These are phyloP conservation scores for Labeo catla DNA, from an alignment of 2,113 vertebrate species.

Conservation along the genomic window DNA sequence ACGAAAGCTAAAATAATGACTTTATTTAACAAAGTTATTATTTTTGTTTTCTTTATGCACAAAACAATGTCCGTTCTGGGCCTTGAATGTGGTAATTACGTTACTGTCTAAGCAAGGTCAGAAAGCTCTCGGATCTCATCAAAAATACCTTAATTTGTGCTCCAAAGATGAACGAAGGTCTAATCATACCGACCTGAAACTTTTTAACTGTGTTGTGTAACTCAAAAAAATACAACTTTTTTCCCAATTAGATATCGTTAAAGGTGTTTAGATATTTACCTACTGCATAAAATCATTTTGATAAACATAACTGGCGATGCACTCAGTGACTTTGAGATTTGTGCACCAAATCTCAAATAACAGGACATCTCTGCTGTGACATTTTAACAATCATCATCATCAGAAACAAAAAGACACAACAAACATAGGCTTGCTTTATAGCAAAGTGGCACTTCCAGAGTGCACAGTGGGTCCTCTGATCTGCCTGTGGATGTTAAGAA, in stretches of 20 bases:
- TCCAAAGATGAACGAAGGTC: no score
- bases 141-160: no score
- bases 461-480: slow-evolving; percentile 44
- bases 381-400: slow-evolving; percentile 14
- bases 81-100: no score
- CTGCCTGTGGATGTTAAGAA: slow-evolving; percentile 67
- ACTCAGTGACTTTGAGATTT: background rate
- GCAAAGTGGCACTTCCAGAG: background rate
- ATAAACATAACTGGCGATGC: background rate
- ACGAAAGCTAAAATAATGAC: no score
- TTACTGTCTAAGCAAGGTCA: no score
- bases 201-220: no score
- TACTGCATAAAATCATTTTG: background rate
- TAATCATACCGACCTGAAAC: no score
- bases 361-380: background rate
- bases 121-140: no score
- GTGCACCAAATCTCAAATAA: background rate
- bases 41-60: no score
- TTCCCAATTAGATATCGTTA: background rate
- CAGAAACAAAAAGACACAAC: slow-evolving; percentile 18
- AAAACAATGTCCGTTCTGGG: no score
- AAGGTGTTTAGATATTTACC: background rate
- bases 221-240: no score
- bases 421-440: slow-evolving; percentile 15
- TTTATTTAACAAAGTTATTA: no score